Evolutionary conservation across 1,140 invertebrate genomes (phyloP).

Genomic region (Drosophila melanica): DNA sequence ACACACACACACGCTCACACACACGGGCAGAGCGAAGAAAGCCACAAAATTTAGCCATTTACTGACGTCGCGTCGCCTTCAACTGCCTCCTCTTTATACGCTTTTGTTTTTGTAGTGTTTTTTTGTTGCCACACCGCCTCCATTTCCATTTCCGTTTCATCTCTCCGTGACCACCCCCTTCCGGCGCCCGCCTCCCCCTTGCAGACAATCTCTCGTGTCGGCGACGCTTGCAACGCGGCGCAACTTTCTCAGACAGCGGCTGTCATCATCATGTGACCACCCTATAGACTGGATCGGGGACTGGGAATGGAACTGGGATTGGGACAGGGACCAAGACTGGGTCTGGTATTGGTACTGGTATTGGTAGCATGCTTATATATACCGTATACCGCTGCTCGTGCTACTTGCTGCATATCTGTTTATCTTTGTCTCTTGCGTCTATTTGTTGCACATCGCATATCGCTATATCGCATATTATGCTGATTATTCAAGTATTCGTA

Average conservation of each 20-base stretch:
- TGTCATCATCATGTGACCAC: slow-evolving; percentile 59
- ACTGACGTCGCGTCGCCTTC: slow-evolving; percentile 30
- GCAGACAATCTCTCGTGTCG: too few species aligned
- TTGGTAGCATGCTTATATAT: slow-evolving; percentile 23
- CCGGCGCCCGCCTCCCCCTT: not conserved
- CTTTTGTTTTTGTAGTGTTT: not conserved
- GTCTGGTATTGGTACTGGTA: not conserved
- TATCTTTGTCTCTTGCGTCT: slow-evolving; percentile 54
- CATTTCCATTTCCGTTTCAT: slow-evolving; percentile 38
- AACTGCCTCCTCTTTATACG: not conserved
- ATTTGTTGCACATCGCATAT: slow-evolving; percentile 26
- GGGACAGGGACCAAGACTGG: not conserved
- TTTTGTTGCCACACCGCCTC: slow-evolving; percentile 15
- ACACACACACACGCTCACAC: not conserved
- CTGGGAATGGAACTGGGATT: too few species aligned
- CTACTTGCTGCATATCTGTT: slow-evolving; percentile 43
- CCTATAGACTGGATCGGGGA: slow-evolving; percentile 30
- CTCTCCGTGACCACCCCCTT: not conserved
- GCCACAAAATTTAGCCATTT: slow-evolving; percentile 66
- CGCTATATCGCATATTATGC: slow-evolving; percentile 47
- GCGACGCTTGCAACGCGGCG: slow-evolving; percentile 50
- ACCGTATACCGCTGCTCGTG: not conserved
- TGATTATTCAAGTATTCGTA: slow-evolving; percentile 58
- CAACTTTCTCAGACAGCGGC: slow-evolving; percentile 70
- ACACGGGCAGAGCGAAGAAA: slow-evolving; percentile 43